Base-by-base conservation (phyloP, 2,888 invertebrate genomes). In the Calameuta filiformis region DNA sequence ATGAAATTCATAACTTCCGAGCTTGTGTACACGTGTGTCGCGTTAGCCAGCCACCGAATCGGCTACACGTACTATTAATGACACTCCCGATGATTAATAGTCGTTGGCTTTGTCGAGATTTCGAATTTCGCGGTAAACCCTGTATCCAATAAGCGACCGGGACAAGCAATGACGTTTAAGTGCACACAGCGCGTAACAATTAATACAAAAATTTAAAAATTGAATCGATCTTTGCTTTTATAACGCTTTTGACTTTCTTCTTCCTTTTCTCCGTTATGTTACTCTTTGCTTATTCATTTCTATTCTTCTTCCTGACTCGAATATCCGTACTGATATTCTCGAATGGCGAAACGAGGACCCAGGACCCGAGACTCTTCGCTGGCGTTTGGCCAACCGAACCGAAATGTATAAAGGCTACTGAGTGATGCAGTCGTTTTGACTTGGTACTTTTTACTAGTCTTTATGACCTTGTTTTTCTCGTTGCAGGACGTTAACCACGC, bases 401-500 rank as follows among this genome's bases (percentile, higher is more conserved):
- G 56, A 56, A 23, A 56, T 9, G 56, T 23, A 56, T 56, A 56
- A 56, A 56, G 56, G 23, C 56, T 56, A 56, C 56, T 23, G 56
- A 56, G 56, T 56, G 56, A 56, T 56, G 56, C 23, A 56, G 23
- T 56, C 56, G 56, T 56, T 56, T 56, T 56, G 56, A 56, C 56
- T 56, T 56, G 56, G 23, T 56, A 56, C 56, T 23, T 56, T 56
- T 56, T 23, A 56, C 56, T 23, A 23, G 56, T 56, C 56, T 56
- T 56, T 23, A 56, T 56, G 56, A 23, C 56, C 56, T 56, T 88
- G 77, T 90, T 90, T 85, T 84, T 81, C 79, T 83, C 83, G 86
- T 92, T 93, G 80, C 91, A 94, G 93, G 92, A 92, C 79, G 91
- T 91, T 75, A 87, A 90, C 40, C 94, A 94, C 88, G 86, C 92